phyloP scores from a whole-genome alignment of 2,113 vertebrate species.

The Anas platyrhynchos region DNA sequence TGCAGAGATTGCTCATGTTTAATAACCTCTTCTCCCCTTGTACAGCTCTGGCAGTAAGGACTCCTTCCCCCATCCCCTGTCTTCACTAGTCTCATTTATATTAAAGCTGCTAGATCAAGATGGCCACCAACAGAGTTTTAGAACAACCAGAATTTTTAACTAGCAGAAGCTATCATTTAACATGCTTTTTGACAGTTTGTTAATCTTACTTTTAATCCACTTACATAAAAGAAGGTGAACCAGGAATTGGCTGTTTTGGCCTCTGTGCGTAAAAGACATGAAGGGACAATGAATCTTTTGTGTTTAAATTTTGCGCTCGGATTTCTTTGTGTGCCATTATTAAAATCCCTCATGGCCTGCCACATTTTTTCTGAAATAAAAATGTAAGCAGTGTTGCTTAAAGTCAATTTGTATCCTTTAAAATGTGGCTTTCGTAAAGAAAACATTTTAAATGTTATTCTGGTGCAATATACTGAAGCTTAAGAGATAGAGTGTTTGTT shows the following conservation, averaged over 20 bases:
- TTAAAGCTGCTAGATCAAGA: slow-evolving; percentile 58
- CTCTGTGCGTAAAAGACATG: slow-evolving; percentile 13
- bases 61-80: slow-evolving; percentile 11
- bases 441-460: background rate
- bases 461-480: background rate
- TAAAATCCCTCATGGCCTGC: slow-evolving; percentile 43
- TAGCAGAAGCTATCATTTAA: slow-evolving; percentile 55
- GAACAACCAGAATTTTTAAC: slow-evolving; percentile 58
- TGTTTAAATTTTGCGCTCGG: slow-evolving; percentile 67
- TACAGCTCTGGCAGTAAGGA: background rate
- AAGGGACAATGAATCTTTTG: slow-evolving; percentile 58
- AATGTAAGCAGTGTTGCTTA: background rate
- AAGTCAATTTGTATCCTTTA: background rate
- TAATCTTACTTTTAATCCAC: slow-evolving; percentile 73
- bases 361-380: slow-evolving; percentile 43
- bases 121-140: slow-evolving; percentile 73
- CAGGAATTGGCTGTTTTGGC: slow-evolving; percentile 14
- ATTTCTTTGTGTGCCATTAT: slow-evolving; percentile 68
- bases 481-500: background rate
- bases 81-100: slow-evolving; percentile 26
- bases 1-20: background rate
- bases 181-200: slow-evolving; percentile 64
- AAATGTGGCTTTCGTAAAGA: background rate
- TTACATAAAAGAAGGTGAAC: slow-evolving; percentile 67
- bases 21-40: background rate